Base-by-base conservation (phyloP, 2,888 invertebrate species). In the Dendrolimus pini region DNA sequence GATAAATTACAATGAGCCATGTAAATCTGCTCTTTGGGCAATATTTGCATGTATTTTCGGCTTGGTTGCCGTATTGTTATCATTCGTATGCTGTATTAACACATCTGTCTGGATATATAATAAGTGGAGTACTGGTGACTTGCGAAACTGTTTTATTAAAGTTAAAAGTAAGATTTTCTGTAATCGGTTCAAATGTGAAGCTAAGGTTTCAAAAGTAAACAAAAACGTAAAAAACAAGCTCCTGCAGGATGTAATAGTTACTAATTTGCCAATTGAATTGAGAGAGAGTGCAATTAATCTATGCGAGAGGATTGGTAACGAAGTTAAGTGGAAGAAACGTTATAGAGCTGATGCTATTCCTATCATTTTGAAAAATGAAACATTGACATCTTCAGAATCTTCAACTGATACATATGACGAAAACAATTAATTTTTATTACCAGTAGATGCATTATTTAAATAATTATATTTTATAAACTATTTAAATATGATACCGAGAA, bases 231-330 rank as follows among this genome's bases (percentile, higher is more conserved):
- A 71, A 9, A 76, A 82, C 61, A 65, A 68, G 12, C 67, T 87
- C 53, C 61, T 88, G n/a, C 79, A 70, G 30, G 82, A 87, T 55
- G 81, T 88, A 0, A 77, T 86, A 41, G 70, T 77, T 0, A 77
- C 75, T 54, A 79, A 84, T 57, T 65, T 87, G 57, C 87, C 88
- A 1, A 55, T 85, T 18, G 83, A 85, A 56, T 58, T 85, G 54
- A 73, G 82, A 53, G 72, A 74, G 2, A 85, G 80, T 61, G 64
- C 74, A 1, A 73, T 81, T 3, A 74, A 81, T 41, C 67, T 85
- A 18, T 85, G 84, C 58, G 76, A 79, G 7, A 78, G 75, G 60
- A 76, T 84, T 57, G 71, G 69, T 1, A 72, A 66, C 54, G 78
- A 82, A 56, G 68, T 81, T 3, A 71, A 64, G 55, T 66, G 67